phyloP scores from a whole-genome alignment of 2,113 vertebrate species.

The Nesospiza acunhae region DNA sequence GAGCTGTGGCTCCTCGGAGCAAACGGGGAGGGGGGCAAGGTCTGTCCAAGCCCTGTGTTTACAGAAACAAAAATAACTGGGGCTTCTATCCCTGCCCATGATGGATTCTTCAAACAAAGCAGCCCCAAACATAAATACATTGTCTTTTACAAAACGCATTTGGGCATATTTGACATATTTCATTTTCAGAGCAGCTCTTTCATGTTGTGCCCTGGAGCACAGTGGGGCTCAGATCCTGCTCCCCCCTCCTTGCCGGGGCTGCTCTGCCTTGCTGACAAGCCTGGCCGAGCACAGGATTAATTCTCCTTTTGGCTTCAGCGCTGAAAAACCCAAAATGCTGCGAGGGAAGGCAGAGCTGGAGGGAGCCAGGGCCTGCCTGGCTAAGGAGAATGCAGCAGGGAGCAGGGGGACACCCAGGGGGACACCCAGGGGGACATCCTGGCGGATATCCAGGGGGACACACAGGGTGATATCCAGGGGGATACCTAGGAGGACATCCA shows the following conservation, averaged over 20 bases:
- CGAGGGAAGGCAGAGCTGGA: neutral
- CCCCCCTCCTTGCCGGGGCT: rapidly evolving
- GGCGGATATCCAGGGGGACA: neutral
- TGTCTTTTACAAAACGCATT: neutral
- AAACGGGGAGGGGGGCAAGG: neutral
- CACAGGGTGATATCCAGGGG: neutral
- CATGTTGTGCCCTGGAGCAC: neutral
- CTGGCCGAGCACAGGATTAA: neutral
- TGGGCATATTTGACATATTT: neutral
- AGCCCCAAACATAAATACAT: constrained; percentile 18
- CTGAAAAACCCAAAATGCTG: neutral
- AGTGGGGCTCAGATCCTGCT: neutral
- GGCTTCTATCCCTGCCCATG: neutral
- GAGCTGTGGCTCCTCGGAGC: neutral
- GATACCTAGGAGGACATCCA: too few relatives aligned
- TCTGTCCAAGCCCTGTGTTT: neutral
- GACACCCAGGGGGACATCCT: neutral
- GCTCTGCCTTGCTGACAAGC: neutral
- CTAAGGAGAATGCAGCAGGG: too few relatives aligned
- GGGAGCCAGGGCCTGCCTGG: neutral
- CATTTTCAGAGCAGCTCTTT: neutral
- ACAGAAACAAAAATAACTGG: neutral
- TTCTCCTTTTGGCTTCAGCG: neutral
- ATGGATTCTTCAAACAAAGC: constrained; percentile 9
- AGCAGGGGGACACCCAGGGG: neutral